Conservation (phyloP, 1,140 invertebrate species). For the Prorops nasuta region DNA sequence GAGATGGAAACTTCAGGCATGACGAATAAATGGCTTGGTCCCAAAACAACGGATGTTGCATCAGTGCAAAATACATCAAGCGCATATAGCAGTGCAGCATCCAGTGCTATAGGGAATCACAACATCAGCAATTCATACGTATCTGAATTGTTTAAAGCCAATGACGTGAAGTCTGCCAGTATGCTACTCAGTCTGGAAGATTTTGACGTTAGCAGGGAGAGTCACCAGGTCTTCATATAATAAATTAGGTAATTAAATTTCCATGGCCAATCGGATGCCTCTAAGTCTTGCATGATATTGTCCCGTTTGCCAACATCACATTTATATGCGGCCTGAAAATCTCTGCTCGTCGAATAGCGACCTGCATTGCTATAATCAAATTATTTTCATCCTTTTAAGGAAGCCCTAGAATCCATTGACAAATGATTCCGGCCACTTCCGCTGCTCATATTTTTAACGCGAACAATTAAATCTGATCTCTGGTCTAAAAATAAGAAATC, state of each 20-base stretch:
- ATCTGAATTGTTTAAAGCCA: slow-evolving; percentile 39
- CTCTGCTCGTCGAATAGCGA: not conserved
- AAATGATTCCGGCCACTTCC: slow-evolving; percentile 12
- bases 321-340: no score
- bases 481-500: no score
- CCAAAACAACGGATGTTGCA: slow-evolving; percentile 45
- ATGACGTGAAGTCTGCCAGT: slow-evolving; percentile 46
- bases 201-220: slow-evolving; percentile 51
- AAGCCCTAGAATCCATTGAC: slow-evolving; percentile 33
- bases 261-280: not conserved
- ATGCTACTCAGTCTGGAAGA: slow-evolving; percentile 51
- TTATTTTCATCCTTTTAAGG: slow-evolving; percentile 50
- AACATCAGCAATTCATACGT: slow-evolving; percentile 44
- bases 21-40: slow-evolving; percentile 46
- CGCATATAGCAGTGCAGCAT: slow-evolving; percentile 52
- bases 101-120: slow-evolving; percentile 54
- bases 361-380: slow-evolving; percentile 43
- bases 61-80: slow-evolving; percentile 54
- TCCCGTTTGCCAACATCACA: no score
- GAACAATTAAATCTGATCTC: slow-evolving; percentile 4
- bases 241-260: not conserved
- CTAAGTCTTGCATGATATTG: no score
- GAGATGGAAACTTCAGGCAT: slow-evolving; percentile 43
- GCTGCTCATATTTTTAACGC: slow-evolving; percentile 10
- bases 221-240: slow-evolving; percentile 52